Base-by-base conservation (phyloP, 2,113 vertebrate species). In the Syngnathus scovelli region DNA sequence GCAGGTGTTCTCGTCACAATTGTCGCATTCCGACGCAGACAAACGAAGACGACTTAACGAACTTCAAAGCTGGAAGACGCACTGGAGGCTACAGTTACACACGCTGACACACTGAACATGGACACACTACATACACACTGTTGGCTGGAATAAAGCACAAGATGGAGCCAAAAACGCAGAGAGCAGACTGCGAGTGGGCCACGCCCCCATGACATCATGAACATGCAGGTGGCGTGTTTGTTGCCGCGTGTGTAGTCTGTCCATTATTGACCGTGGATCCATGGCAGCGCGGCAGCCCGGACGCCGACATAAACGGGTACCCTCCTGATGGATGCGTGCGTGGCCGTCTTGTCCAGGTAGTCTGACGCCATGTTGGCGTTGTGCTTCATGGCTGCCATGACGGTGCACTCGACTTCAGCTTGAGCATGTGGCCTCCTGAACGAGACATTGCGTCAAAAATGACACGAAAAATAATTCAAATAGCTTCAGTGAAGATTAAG, bases 341-440 rank as follows among this genome's bases (percentile, higher is more conserved):
- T 78, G 0, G 93, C 85, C 0, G 92, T 90, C 1, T 69, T 78
- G 1, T 85, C 90, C 1, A 98, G 91, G 68, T 92, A 93, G 73
- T 94, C 92, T 0, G 96, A 78, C 0, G 96, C 96, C 27, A 89
- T 0, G 0, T 92, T 92, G 0, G 95, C 91, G 0, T 95, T 98
- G 4, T 86, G 93, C 70, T 83, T 95, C 77, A 94, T 92, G 0
- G 71, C 79, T 0, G 83, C 83, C 82, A 96, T 54, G 0, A 90
- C 89, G 5, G 90, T 85, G 0, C 89, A 87, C 81, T 95, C 94
- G 71, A 80, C 62, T 86, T 91, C 76, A 97, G 74, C 0, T 70
- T 81, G 43, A 90, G 27, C 27, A 33, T 33, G 27, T 33, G 27
- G 27, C 27, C 27, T 27, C 27, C 27, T 33, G 27, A 21, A 52